phyloP scores from a whole-genome alignment of 2,888 invertebrate genomes.

The Exephanes ischioxanthus region DNA sequence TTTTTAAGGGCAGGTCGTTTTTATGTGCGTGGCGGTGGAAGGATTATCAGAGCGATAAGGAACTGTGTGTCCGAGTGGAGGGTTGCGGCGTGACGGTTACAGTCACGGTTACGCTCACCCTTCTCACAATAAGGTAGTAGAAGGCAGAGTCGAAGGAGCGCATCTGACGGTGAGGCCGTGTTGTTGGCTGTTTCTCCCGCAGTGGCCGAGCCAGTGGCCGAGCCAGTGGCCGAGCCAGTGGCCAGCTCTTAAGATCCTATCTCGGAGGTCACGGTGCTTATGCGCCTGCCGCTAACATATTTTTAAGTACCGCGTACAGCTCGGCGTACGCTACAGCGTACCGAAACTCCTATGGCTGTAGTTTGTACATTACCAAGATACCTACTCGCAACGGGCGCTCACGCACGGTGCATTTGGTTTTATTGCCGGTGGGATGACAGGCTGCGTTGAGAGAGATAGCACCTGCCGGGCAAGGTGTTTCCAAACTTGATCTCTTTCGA shows the following conservation, averaged over 20 bases:
- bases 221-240: conserved; percentile 69
- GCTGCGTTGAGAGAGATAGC: conserved; percentile 74
- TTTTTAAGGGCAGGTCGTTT: conserved; percentile 15
- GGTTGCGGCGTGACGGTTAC: conserved; percentile 80
- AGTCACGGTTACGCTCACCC: conserved; percentile 79
- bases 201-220: conserved; percentile 66
- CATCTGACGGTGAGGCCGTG: conserved; percentile 79
- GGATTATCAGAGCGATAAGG: conserved; percentile 67
- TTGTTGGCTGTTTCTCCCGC: conserved; percentile 58
- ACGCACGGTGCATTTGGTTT: conserved; percentile 72
- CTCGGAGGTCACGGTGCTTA: conserved; percentile 84
- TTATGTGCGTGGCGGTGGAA: conserved; percentile 32
- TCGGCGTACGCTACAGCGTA: conserved; percentile 46
- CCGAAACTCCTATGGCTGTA: conserved; percentile 54
- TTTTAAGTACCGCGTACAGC: conserved; percentile 80
- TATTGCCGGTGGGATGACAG: conserved; percentile 73
- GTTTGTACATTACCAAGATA: conserved; percentile 28
- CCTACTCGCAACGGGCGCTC: conserved; percentile 67
- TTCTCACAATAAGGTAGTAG: conserved; percentile 63
- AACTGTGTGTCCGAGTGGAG: conserved; percentile 53
- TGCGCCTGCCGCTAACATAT: conserved; percentile 82
- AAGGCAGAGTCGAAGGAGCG: conserved; percentile 66
- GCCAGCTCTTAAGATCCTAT: conserved; percentile 81
- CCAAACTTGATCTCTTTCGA: conserved; percentile 70
- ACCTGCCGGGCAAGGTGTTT: conserved; percentile 84